Evolutionary conservation across 2,888 invertebrate species (phyloP).

Genomic region (Folsomia manolachei): DNA sequence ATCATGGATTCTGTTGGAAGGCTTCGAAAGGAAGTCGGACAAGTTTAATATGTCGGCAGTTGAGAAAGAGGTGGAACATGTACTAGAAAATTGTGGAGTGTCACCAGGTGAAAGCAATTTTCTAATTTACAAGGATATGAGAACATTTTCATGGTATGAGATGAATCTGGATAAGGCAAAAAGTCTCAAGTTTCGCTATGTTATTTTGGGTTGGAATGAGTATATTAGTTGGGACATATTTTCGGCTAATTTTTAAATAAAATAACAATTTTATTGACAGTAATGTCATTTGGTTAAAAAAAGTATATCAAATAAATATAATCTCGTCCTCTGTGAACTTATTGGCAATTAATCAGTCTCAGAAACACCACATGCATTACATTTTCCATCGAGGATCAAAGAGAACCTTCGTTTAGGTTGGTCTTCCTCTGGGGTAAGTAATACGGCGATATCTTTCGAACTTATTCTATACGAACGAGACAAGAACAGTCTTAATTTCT

Average conservation of each 20-base stretch:
- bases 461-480: background rate
- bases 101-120: slow-evolving; percentile 3
- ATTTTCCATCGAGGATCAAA: background rate
- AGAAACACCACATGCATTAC: background rate
- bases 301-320: too few species aligned
- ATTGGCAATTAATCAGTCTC: background rate
- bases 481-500: background rate
- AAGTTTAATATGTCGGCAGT: background rate
- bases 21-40: slow-evolving; percentile 3
- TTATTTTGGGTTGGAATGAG: slow-evolving; percentile 23
- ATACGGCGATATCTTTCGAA: background rate
- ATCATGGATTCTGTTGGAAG: slow-evolving; percentile 11
- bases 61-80: slow-evolving; percentile 19
- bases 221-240: slow-evolving; percentile 19
- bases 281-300: too few species aligned
- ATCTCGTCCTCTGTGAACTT: too few species aligned
- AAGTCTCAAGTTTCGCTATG: slow-evolving; percentile 10
- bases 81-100: slow-evolving; percentile 11
- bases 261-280: too few species aligned
- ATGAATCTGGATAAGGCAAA: background rate
- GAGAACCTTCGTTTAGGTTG: too few species aligned
- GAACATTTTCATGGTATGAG: slow-evolving; percentile 2
- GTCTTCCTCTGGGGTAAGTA: background rate
- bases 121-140: background rate
- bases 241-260: slow-evolving; percentile 3